Base-by-base conservation (phyloP, 2,113 vertebrate species). In the Callipepla squamata region DNA sequence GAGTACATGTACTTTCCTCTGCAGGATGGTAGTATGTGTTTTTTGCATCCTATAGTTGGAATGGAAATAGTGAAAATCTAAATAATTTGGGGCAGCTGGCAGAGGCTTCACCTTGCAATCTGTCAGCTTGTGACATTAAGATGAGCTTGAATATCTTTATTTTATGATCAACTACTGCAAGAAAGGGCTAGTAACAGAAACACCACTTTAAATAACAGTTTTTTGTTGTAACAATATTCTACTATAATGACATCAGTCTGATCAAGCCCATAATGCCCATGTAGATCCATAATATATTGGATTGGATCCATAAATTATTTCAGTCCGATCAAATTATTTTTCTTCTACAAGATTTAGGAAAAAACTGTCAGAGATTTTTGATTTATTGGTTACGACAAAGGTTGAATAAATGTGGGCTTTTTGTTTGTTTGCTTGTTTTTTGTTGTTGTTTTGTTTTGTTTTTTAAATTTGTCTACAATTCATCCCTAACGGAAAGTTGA, bases 91-190 rank as follows among this genome's bases (percentile, higher is more conserved):
- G 59, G 88, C 10, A 70, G 25, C 20, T 62, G n/a, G 5, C 6
- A 66, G 10, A 63, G 69, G 14, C 3, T 74, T 88, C 6, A 7
- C 65, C 16, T 96, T 80, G 18, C 53, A 65, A 7, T 81, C 65
- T 92, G 34, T 77, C 68, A 53, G 5, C 58, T 42, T 20, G 20
- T 88, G 51, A 73, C 58, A 80, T 57, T 19, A 89, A 50, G 42
- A 63, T 66, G 51, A 69, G 10, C 21, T 45, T n/a, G 51, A 87
- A 82, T 18, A 58, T 50, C 10, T 92, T 57, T 87, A 7, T 72
- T 96, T 95, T 94, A 89, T 83, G 59, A 90, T 86, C 57, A 85
- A 6, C 76, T 84, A 42, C 32, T 38, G 50, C 38, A 86, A 59
- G 55, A 87, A 89, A 82, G 22, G 73, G 34, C 42, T 91, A 25